Conservation (phyloP, 2,113 vertebrate species). For the Malurus elegans region DNA sequence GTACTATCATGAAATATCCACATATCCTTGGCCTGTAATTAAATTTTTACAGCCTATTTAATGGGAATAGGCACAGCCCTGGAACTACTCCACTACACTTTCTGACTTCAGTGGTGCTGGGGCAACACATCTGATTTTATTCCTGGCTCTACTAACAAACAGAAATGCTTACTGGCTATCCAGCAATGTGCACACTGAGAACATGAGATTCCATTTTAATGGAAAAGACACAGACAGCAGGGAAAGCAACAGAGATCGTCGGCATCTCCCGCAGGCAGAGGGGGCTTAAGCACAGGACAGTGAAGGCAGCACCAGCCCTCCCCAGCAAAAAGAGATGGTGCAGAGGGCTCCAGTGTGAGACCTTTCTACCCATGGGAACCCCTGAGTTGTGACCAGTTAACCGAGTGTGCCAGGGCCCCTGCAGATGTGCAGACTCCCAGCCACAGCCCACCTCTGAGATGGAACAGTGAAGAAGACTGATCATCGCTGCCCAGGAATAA, state of each 20-base stretch:
- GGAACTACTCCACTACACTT: not conserved
- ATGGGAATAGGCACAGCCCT: not conserved
- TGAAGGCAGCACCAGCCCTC: not conserved
- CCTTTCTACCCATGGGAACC: fast-evolving
- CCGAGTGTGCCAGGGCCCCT: not conserved
- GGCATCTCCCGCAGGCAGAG: not conserved
- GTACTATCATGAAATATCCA: not conserved
- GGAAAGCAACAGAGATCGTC: fast-evolving
- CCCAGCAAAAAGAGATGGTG: fast-evolving
- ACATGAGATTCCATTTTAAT: fast-evolving
- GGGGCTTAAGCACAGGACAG: not conserved
- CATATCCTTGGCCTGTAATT: not conserved
- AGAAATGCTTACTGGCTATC: not conserved
- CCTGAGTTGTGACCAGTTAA: not conserved
- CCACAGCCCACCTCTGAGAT: fast-evolving
- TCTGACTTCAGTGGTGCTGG: not conserved
- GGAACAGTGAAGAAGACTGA: not conserved
- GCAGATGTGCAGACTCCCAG: not conserved
- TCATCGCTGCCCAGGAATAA: fast-evolving
- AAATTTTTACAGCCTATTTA: not conserved
- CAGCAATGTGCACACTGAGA: not conserved
- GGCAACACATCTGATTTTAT: not conserved
- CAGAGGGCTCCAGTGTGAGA: not conserved
- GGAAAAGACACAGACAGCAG: not conserved
- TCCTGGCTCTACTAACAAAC: not conserved